Percentiles rank a stretch among this genome's conserved stretches.
These are phyloP conservation scores for Epinotia brunnichana DNA, from an alignment of 2,888 invertebrate species.

Conservation along the genomic window DNA sequence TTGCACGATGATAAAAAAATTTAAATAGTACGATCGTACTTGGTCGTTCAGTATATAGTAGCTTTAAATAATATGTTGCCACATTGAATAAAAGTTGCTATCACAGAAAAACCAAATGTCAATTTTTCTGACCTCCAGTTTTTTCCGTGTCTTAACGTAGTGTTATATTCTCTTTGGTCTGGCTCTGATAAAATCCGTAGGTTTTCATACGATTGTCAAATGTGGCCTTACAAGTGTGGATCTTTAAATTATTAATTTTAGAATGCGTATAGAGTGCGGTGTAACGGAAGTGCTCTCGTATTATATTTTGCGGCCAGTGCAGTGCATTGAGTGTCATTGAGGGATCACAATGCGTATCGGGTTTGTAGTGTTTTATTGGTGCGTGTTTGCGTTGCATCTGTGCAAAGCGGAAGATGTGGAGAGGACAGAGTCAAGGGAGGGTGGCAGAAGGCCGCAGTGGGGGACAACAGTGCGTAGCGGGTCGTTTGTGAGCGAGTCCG, in stretches of 20 bases:
- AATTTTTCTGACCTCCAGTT: slow-evolving; percentile 67
- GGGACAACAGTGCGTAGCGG: slow-evolving; percentile 70
- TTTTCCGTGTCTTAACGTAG: slow-evolving; percentile 70
- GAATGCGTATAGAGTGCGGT: slow-evolving; percentile 76
- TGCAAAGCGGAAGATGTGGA: slow-evolving; percentile 79
- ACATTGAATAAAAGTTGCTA: slow-evolving; percentile 25
- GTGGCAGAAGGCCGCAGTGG: slow-evolving; percentile 74
- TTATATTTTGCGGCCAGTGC: slow-evolving; percentile 67
- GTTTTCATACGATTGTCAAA: slow-evolving; percentile 68
- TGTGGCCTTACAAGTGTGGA: slow-evolving; percentile 69
- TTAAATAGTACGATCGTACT: neutral
- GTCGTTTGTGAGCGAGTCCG: slow-evolving; percentile 69
- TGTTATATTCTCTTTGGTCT: no score
- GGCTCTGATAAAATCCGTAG: slow-evolving; percentile 65
- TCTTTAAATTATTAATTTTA: slow-evolving; percentile 64
- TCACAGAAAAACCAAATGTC: slow-evolving; percentile 53
- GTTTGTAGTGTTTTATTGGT: slow-evolving; percentile 78
- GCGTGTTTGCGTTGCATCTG: slow-evolving; percentile 79
- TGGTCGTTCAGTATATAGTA: neutral
- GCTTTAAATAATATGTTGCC: slow-evolving; percentile 47
- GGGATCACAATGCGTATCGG: slow-evolving; percentile 81
- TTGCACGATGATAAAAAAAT: neutral
- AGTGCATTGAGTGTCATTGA: slow-evolving; percentile 74
- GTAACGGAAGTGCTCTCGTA: slow-evolving; percentile 64
- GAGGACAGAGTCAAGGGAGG: slow-evolving; percentile 75